Evolutionary conservation across 1,140 invertebrate species (phyloP).

Genomic region (Ridgeia piscesae): DNA sequence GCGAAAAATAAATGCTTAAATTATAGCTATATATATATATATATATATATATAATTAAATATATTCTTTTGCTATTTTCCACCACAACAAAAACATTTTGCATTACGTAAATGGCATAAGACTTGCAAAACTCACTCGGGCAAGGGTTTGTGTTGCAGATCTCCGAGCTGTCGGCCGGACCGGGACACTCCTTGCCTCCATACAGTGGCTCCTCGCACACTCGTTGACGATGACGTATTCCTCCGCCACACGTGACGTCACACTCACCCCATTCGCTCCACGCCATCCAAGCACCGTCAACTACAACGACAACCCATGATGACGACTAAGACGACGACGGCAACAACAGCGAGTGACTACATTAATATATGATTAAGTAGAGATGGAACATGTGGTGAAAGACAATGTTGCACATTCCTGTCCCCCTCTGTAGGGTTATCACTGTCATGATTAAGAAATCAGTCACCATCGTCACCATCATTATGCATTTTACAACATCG

Average conservation of each 20-base stretch:
- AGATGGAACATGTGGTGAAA: too few relatives aligned
- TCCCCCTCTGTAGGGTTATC: too few relatives aligned
- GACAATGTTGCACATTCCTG: too few relatives aligned
- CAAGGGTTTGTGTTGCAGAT: conserved; percentile 73
- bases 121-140: conserved; percentile 20
- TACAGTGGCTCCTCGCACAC: conserved; percentile 57
- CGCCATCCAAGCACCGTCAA: conserved; percentile 43
- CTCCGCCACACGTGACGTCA: conserved; percentile 86
- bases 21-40: too few relatives aligned
- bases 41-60: neutral
- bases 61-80: neutral
- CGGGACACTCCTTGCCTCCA: conserved; percentile 68
- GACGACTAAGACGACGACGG: neutral
- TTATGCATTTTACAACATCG: neutral
- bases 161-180: conserved; percentile 64
- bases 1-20: too few relatives aligned
- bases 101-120: neutral
- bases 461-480: too few relatives aligned
- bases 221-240: conserved; percentile 69
- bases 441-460: too few relatives aligned
- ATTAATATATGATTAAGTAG: too few relatives aligned
- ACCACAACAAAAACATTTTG: neutral
- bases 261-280: conserved; percentile 83
- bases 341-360: neutral
- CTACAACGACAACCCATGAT: conserved; percentile 28